Evolutionary conservation across 2,888 invertebrate species (phyloP), one percentile per base, ranked within the genome.

Genomic region (Metalampra italica): DNA sequence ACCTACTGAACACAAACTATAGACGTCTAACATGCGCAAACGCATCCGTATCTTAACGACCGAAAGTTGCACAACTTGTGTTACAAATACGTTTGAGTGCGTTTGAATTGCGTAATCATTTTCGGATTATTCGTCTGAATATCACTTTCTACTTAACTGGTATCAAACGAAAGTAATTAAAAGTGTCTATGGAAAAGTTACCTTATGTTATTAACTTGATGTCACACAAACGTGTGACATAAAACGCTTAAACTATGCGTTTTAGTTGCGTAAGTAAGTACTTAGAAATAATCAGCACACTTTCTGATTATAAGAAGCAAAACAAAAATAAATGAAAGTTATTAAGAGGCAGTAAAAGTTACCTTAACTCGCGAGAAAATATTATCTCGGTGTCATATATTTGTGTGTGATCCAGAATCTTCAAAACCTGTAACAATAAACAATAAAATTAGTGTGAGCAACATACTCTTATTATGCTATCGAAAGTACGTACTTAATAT

Each of bases 361-460:
- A 62, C 62, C 59, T 57, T 59, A 54, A 50, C 52, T 30, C 43
- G 46, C 49, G 42, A 34, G 7, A 15, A 43, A 49, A 8, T 68
- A 50, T 68, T 76, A 76, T 84, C 68, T 81, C 57, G 78, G 87
- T 82, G 82, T 69, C 89, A 89, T 89, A 88, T 76, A 87, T 79
- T 76, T 62, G 65, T 67, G 66, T 67, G 65, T 71, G 62, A 59
- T 57, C 56, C 57, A 65, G 32, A 58, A 65, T 68, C 57, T 59
- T 68, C 76, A 78, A 78, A 81, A 81, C 73, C 88, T 89, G 86
- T 22, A 89, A 88, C 75, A 83, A 80, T 49, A 57, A 50, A 65
- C 51, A 51, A 45, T 47, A 57, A 45, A 43, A 32, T 37, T 50
- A 40, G 45, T 53, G 44, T 52, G 47, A 49, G 44, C 11, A 37